Base-by-base conservation (phyloP, 2,113 vertebrate genomes). In the Pavo muticus region DNA sequence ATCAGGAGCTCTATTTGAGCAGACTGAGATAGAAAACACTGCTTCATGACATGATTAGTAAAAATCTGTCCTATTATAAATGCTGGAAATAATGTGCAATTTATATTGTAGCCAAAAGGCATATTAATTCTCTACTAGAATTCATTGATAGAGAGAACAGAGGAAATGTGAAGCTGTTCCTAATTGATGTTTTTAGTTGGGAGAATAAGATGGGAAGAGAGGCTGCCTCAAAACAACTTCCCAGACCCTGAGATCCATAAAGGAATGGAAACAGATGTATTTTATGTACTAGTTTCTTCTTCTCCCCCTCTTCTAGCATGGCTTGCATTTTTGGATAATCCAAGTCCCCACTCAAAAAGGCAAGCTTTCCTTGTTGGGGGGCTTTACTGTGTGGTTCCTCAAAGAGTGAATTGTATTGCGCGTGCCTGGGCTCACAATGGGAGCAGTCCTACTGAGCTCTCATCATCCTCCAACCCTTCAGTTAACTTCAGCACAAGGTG, bases 131-230 rank as follows among this genome's bases (percentile, higher is more conserved):
- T 60, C 6, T 29, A 47, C 27, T 47, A 63, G 40, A 35, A 73
- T 4, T 71, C 4, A 18, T 0, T 0, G 2, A 9, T 17, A 30
- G 32, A 29, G 11, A 39, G 29, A 52, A 48, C 10, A 45, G 21
- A 32, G 25, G 14, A 72, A 72, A 30, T 30, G 13, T 25, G 29
- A 2, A 59, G 52, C 2, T 76, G 21, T 42, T 85, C 8, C 4
- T 44, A 20, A 40, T 2, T 20, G 48, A 37, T 37, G 3, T 25
- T 71, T 87, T 8, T 20, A 63, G 6, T 42, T 20, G 6, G n/a
- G 47, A 61, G 27, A 60, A 23, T 10, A 19, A 29, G 15, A 4
- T 9, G 23, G 63, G 9, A 39, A 45, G 27, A 59, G 45, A 45
- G 67, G 19, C 24, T 32, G 25, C 20, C 47, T 86, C 54, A 21